A percentile compares a stretch with the other conserved stretches of the same genome.
Evolutionary conservation across 1,140 invertebrate species (phyloP).

Genomic region (Liolophura sinensis): DNA sequence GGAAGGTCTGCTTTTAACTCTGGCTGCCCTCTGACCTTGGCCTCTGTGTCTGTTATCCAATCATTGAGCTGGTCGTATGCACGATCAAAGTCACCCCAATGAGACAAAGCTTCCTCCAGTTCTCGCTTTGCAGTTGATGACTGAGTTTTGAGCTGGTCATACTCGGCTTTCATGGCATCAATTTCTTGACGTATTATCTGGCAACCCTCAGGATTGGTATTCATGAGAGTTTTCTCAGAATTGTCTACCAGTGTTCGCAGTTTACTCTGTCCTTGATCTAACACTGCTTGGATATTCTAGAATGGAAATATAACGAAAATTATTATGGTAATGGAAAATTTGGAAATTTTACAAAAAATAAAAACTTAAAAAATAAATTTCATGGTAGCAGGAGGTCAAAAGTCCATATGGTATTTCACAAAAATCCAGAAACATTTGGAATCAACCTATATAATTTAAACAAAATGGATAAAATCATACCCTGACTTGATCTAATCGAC

Average conservation of each 20-base stretch:
- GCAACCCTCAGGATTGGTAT: slow-evolving; percentile 43
- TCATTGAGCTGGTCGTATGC: slow-evolving; percentile 76
- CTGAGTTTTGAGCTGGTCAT: slow-evolving; percentile 50
- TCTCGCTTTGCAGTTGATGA: slow-evolving; percentile 47
- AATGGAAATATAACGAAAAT: slow-evolving; percentile 4
- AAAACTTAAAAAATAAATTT: neutral
- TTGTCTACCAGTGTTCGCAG: slow-evolving; percentile 42
- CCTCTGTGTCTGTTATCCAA: slow-evolving; percentile 89
- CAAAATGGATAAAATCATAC: slow-evolving; percentile 26
- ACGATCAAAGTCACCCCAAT: slow-evolving; percentile 63
- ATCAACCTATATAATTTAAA: neutral
- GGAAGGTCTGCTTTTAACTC: slow-evolving; percentile 75
- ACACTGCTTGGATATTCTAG: slow-evolving; percentile 48
- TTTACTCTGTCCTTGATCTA: slow-evolving; percentile 49
- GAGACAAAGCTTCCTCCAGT: slow-evolving; percentile 57
- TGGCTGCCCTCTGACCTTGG: slow-evolving; percentile 70
- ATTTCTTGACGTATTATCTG: slow-evolving; percentile 43
- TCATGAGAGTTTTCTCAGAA: slow-evolving; percentile 44
- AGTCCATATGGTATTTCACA: neutral
- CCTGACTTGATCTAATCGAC: slow-evolving; percentile 36
- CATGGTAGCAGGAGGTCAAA: neutral
- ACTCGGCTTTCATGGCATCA: slow-evolving; percentile 42
- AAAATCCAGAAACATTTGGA: neutral
- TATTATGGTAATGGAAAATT: neutral
- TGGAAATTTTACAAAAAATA: neutral